phyloP scores from a whole-genome alignment of 53 echinoderm and acorn worm species.

The Mesocentrotus franciscanus region DNA sequence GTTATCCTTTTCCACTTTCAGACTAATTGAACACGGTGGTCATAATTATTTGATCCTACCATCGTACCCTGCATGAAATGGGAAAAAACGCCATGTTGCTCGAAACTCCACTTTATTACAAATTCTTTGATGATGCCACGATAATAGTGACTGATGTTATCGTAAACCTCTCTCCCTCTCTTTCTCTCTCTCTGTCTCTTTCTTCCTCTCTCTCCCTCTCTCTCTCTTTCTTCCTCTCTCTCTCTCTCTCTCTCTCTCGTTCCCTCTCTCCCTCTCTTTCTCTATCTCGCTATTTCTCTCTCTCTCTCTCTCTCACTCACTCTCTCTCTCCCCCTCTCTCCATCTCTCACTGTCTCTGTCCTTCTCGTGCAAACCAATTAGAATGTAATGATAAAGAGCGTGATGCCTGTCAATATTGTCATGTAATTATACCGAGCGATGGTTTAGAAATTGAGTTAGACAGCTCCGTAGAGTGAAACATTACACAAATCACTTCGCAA shows the following conservation, averaged over 20 bases:
- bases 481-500: background rate
- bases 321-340: background rate
- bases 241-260: background rate
- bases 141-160: background rate
- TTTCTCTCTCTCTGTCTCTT: background rate
- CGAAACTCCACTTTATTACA: background rate
- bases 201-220: background rate
- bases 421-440: conserved; percentile 22
- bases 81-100: background rate
- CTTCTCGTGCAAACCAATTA: background rate
- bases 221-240: background rate
- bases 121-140: background rate
- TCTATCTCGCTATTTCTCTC: background rate
- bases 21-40: background rate
- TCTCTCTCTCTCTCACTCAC: background rate
- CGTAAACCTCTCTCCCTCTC: background rate
- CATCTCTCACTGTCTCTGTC: background rate
- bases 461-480: conserved; percentile 22
- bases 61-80: background rate
- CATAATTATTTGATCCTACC: background rate
- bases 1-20: background rate
- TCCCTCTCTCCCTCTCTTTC: background rate
- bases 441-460: conserved; percentile 8
- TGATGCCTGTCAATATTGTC: conserved; percentile 41
- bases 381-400: conserved; percentile 11